Percentiles rank a stretch among this genome's conserved stretches.
These are phyloP conservation scores for Sclerurus mexicanus DNA, from an alignment of 2,113 vertebrate species.

Conservation along the genomic window DNA sequence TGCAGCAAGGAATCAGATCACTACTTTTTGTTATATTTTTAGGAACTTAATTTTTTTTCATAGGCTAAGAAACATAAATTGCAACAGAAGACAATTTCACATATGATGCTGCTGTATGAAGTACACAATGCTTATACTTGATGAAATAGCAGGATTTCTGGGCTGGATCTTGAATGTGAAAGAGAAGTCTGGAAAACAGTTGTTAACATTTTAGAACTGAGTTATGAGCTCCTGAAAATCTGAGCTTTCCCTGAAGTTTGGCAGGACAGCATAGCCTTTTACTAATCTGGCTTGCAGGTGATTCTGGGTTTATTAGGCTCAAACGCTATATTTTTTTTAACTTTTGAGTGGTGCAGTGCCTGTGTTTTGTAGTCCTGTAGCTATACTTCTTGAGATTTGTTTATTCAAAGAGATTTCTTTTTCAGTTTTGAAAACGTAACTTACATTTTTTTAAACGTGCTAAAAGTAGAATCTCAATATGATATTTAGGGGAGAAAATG, in stretches of 20 bases:
- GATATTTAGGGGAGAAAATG: neutral
- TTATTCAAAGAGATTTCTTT: neutral
- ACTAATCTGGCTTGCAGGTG: neutral
- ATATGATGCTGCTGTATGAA: neutral
- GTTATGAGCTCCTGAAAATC: neutral
- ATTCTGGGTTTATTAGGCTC: neutral
- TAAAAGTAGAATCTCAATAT: neutral
- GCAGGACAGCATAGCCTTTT: neutral
- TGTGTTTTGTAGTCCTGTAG: neutral
- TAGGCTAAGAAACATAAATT: neutral
- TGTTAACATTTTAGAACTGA: neutral
- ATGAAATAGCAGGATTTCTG: neutral
- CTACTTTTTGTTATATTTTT: neutral
- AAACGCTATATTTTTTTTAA: neutral
- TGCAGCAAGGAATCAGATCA: neutral
- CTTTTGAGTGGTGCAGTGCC: neutral
- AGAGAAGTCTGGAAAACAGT: conserved; percentile 1
- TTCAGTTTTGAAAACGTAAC: neutral
- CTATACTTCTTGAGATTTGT: neutral
- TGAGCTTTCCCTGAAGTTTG: neutral
- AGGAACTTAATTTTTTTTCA: neutral
- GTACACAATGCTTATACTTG: neutral
- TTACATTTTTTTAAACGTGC: neutral
- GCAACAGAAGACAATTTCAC: neutral
- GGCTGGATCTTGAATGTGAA: neutral